Evolutionary conservation across 2,113 vertebrate genomes (phyloP).

Genomic region (Cinclus mexicanus): DNA sequence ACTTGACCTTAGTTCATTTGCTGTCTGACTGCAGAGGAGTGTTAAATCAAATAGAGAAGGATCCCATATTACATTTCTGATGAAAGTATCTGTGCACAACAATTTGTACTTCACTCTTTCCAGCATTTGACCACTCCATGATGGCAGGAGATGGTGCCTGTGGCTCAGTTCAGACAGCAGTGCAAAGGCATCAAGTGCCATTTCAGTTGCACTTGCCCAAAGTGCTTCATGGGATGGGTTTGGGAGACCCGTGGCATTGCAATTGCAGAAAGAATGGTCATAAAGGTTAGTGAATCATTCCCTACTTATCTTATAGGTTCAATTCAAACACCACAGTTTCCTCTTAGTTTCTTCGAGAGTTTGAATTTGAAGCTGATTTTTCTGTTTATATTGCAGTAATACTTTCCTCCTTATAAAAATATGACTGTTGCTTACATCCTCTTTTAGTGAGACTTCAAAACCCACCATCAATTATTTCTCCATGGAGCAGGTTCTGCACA

Average conservation of each 20-base stretch:
- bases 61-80: not conserved
- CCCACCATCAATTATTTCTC: not conserved
- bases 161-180: not conserved
- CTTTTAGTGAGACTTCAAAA: not conserved
- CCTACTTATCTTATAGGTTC: not conserved
- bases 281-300: not conserved
- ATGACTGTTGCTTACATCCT: not conserved
- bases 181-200: fast-evolving
- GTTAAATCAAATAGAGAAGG: not conserved
- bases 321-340: not conserved
- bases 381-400: not conserved
- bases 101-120: not conserved
- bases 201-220: not conserved
- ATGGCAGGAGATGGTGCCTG: not conserved
- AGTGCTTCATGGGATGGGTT: not conserved
- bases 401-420: not conserved
- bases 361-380: constrained; percentile 7
- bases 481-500: not conserved
- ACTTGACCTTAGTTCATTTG: not conserved
- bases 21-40: not conserved
- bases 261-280: not conserved
- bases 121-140: not conserved
- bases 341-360: not conserved
- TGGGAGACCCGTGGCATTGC: not conserved
- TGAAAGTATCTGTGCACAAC: not conserved